A percentile compares a stretch with the other conserved stretches of the same genome.
Conservation (phyloP, 1,140 invertebrate genomes). For the Camponotus pennsylvanicus region DNA sequence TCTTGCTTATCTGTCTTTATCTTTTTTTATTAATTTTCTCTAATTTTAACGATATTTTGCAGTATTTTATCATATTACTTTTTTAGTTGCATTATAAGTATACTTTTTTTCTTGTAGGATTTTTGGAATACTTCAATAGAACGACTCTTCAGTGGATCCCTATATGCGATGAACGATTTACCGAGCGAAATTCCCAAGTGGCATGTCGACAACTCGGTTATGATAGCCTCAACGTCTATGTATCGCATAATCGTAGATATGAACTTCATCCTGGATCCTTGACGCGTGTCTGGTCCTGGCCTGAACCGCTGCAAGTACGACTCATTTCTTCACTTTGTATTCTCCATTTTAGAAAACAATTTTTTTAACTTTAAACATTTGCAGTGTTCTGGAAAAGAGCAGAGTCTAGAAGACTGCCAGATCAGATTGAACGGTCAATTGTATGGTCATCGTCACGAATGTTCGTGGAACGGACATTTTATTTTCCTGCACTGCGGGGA, state of each 20-base stretch:
- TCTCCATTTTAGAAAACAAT: neutral
- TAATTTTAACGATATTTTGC: slow-evolving; percentile 12
- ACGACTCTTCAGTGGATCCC: slow-evolving; percentile 99
- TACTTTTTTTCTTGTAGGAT: slow-evolving; percentile 84
- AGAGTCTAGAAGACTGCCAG: slow-evolving; percentile 94
- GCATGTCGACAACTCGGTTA: slow-evolving; percentile 97
- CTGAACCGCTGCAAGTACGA: slow-evolving; percentile 93
- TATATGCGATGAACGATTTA: slow-evolving; percentile 98
- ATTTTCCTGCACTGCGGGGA: slow-evolving; percentile 97
- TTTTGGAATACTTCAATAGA: slow-evolving; percentile 97
- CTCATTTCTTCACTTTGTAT: slow-evolving; percentile 69
- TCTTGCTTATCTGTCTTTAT: no score
- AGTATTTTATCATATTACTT: neutral
- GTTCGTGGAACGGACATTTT: slow-evolving; percentile 95
- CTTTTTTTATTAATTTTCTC: neutral
- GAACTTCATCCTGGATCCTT: slow-evolving; percentile 95
- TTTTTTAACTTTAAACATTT: slow-evolving; percentile 15
- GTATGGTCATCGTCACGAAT: slow-evolving; percentile 94
- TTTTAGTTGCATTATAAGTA: slow-evolving; percentile 2
- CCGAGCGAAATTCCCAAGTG: slow-evolving; percentile 97
- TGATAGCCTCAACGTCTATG: slow-evolving; percentile 95
- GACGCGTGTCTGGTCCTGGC: slow-evolving; percentile 96
- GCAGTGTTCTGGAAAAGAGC: slow-evolving; percentile 94
- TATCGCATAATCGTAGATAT: slow-evolving; percentile 92
- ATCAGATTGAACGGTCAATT: slow-evolving; percentile 96